Conservation (phyloP, 2,113 vertebrate genomes). For the Halcyon malimbica region DNA sequence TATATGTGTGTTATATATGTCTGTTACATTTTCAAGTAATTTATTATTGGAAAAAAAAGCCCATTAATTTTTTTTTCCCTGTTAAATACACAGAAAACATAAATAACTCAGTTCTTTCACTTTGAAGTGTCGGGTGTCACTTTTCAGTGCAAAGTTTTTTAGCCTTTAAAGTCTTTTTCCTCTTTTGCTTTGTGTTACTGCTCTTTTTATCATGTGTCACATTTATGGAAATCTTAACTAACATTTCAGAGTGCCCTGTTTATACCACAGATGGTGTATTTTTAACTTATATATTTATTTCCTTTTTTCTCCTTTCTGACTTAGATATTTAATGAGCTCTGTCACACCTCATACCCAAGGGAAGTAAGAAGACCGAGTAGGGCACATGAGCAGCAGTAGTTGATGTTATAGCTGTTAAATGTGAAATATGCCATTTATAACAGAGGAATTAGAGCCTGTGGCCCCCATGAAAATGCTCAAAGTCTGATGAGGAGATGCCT, state of each 20-base stretch:
- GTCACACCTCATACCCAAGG: not conserved
- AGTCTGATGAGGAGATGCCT: not conserved
- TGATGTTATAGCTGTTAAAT: not conserved
- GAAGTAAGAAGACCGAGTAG: not conserved
- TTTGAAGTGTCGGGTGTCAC: slow-evolving; percentile 43
- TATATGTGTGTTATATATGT: not conserved
- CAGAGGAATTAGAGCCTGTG: not conserved
- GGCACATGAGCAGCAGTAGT: not conserved
- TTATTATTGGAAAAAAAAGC: not conserved
- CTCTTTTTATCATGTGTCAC: slow-evolving; percentile 57
- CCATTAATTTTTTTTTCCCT: slow-evolving; percentile 1
- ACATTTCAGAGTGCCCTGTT: not conserved
- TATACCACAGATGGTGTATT: slow-evolving; percentile 23
- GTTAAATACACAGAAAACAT: not conserved
- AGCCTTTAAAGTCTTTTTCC: slow-evolving; percentile 5
- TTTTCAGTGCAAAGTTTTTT: slow-evolving; percentile 21
- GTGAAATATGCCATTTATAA: not conserved
- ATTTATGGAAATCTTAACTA: slow-evolving; percentile 35
- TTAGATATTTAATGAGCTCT: slow-evolving; percentile 8
- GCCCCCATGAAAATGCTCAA: not conserved
- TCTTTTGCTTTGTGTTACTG: slow-evolving; percentile 27
- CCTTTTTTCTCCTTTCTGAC: not conserved
- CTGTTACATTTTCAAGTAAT: slow-evolving; percentile 3
- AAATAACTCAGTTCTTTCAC: slow-evolving; percentile 4
- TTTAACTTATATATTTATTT: slow-evolving; percentile 27